Evolutionary conservation across 2,113 vertebrate genomes (phyloP).

Genomic region (Pyrgilauda ruficollis): DNA sequence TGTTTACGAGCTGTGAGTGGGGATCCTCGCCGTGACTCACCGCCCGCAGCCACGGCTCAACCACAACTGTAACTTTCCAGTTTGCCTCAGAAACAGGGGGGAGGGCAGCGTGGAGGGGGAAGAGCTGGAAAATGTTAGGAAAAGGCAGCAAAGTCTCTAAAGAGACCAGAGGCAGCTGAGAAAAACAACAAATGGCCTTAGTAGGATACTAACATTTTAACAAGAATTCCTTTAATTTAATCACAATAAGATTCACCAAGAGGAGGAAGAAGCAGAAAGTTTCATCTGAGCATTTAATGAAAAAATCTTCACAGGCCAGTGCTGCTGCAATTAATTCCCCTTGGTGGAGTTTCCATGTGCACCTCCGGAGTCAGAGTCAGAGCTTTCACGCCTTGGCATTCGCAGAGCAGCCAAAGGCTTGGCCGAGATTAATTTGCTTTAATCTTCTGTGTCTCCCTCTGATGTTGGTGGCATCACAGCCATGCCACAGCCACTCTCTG

Average conservation of each 20-base stretch:
- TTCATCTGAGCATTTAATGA: constrained; percentile 11
- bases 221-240: constrained; percentile 60
- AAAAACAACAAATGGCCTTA: constrained; percentile 55
- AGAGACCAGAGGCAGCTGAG: constrained; percentile 42
- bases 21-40: constrained; percentile 54
- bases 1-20: constrained; percentile 51
- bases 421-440: background rate
- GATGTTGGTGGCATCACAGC: background rate
- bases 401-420: background rate
- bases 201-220: constrained; percentile 56
- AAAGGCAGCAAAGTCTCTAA: constrained; percentile 35
- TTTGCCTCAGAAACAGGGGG: background rate
- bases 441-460: background rate
- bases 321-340: constrained; percentile 34
- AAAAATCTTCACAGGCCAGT: background rate
- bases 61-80: constrained; percentile 51
- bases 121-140: constrained; percentile 58
- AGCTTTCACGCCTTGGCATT: constrained; percentile 24
- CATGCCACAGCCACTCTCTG: background rate
- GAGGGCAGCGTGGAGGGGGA: background rate
- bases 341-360: constrained; percentile 4
- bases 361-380: background rate
- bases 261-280: constrained; percentile 21
- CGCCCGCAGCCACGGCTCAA: background rate
- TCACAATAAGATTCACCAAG: constrained; percentile 47